Evolutionary conservation across 2,113 vertebrate genomes (phyloP).

Genomic region (Pteronura brasiliensis): DNA sequence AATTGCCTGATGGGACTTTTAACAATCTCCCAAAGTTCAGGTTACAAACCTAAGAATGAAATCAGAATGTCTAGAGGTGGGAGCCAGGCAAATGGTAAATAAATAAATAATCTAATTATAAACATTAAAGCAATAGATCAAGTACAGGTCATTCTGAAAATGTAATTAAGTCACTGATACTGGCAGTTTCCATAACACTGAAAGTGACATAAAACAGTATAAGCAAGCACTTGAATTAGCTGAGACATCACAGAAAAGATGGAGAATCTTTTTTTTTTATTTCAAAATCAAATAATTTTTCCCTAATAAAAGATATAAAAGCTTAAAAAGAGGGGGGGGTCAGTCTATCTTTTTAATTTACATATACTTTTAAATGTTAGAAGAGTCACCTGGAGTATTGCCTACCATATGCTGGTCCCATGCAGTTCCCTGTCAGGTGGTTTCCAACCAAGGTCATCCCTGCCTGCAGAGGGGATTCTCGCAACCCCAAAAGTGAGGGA

Average conservation of each 20-base stretch:
- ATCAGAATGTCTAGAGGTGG: not conserved
- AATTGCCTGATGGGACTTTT: not conserved
- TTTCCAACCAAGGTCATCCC: not conserved
- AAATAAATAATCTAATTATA: not conserved
- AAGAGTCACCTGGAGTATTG: not conserved
- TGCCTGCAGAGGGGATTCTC: not conserved
- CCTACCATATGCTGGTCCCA: rapidly evolving
- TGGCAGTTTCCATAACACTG: not conserved
- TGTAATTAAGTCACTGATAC: not conserved
- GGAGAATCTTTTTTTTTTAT: not conserved
- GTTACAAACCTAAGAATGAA: not conserved
- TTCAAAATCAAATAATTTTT: not conserved
- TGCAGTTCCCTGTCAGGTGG: not conserved
- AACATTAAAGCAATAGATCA: not conserved
- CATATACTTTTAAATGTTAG: not conserved
- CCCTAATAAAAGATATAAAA: not conserved
- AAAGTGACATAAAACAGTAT: not conserved
- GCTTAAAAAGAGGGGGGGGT: not conserved
- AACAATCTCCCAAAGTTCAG: not conserved
- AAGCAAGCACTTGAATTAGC: not conserved
- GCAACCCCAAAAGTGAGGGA: not conserved
- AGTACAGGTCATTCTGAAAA: not conserved
- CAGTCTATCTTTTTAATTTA: not conserved
- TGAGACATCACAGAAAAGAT: not conserved
- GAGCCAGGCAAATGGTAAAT: not conserved